phyloP scores from a whole-genome alignment of 2,113 vertebrate species.

The Menura novaehollandiae region DNA sequence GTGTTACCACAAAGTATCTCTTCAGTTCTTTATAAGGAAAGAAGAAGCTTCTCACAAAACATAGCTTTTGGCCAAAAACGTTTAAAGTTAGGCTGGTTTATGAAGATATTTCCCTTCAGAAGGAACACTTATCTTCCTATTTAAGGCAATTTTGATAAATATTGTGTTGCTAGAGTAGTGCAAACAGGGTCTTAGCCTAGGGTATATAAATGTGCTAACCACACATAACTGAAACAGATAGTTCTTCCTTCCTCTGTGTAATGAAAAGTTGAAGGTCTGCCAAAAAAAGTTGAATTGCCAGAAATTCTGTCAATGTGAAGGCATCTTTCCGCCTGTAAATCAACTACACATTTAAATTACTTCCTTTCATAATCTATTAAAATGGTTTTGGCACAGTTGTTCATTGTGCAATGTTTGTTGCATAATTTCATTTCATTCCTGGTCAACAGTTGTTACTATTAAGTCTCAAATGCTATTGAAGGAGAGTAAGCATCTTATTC shows the following conservation, averaged over 20 bases:
- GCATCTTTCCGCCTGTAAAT: constrained; percentile 53
- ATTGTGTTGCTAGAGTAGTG: not conserved
- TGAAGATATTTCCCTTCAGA: not conserved
- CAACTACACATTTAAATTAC: constrained; percentile 46
- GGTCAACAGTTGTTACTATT: not conserved
- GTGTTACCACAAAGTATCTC: not conserved
- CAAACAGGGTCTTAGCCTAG: not conserved
- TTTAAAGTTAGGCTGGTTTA: not conserved
- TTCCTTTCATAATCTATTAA: constrained; percentile 52
- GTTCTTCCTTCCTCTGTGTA: constrained; percentile 53
- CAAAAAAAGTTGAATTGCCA: constrained; percentile 48
- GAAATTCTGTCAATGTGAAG: constrained; percentile 49
- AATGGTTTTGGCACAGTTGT: constrained; percentile 12
- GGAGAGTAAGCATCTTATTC: not conserved
- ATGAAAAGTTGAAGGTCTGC: constrained; percentile 47
- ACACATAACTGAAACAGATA: constrained; percentile 20
- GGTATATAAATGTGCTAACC: not conserved
- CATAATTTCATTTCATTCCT: constrained; percentile 38
- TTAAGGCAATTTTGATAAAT: constrained; percentile 2
- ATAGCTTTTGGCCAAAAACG: not conserved
- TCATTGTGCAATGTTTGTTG: constrained; percentile 39
- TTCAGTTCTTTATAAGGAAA: not conserved
- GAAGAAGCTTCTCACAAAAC: not conserved
- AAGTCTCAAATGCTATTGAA: constrained; percentile 22
- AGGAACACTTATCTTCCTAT: not conserved